Conservation (phyloP, 2,113 vertebrate species). For the Aptenodytes forsteri region DNA sequence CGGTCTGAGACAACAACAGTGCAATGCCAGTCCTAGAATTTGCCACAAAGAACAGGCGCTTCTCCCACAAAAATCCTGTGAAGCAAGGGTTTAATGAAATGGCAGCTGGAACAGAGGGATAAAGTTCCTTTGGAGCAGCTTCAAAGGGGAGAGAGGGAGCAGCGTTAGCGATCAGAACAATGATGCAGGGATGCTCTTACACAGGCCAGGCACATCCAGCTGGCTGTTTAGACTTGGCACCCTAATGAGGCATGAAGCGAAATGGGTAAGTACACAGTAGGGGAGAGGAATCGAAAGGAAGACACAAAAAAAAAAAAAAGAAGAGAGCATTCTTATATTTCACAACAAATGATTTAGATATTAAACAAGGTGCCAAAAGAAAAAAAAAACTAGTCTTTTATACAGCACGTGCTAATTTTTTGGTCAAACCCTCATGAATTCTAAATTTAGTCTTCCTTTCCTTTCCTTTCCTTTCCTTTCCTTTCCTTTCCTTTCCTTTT, state of each 20-base stretch:
- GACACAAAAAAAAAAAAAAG: background rate
- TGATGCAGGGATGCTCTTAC: constrained; percentile 48
- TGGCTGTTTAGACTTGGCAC: constrained; percentile 19
- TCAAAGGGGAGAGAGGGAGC: constrained; percentile 64
- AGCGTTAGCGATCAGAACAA: constrained; percentile 38
- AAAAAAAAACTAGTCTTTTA: background rate
- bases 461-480: background rate
- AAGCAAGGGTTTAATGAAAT: constrained; percentile 75
- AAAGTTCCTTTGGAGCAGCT: constrained; percentile 78
- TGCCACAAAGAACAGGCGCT: too few species aligned
- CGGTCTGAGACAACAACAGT: too few species aligned
- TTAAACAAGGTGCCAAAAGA: background rate
- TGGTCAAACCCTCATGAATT: background rate
- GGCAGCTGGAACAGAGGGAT: constrained; percentile 77
- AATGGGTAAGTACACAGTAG: constrained; percentile 32
- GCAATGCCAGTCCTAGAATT: too few species aligned
- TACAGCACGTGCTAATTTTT: background rate
- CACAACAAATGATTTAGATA: background rate
- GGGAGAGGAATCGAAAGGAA: background rate
- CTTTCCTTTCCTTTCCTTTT: background rate
- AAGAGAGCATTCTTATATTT: background rate
- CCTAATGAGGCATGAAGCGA: constrained; percentile 64
- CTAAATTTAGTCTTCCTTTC: background rate
- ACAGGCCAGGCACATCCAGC: constrained; percentile 64
- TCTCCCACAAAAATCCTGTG: constrained; percentile 77